Conservation (phyloP, 1,140 invertebrate genomes). For the Zaprionus africanus region DNA sequence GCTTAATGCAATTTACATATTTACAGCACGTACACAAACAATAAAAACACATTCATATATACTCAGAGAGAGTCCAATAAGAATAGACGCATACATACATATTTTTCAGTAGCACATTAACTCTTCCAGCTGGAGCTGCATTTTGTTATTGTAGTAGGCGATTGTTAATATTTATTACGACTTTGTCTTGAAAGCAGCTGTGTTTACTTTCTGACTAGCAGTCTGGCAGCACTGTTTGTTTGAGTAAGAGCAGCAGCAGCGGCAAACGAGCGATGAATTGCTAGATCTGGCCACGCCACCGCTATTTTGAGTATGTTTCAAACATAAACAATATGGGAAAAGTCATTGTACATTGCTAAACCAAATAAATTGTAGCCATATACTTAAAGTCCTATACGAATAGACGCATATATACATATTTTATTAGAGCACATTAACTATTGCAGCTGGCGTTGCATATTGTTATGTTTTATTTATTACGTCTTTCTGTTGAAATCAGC, state of each 20-base stretch:
- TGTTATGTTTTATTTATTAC: neutral
- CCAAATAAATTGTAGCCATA: too few relatives aligned
- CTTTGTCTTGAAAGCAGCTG: slow-evolving; percentile 4
- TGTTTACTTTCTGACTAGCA: neutral
- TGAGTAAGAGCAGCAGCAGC: neutral
- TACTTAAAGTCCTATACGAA: neutral
- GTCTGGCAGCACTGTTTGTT: neutral
- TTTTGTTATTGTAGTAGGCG: neutral
- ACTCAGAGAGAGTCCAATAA: neutral
- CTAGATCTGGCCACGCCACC: neutral
- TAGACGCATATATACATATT: neutral
- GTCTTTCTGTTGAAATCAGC: neutral
- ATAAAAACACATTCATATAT: neutral
- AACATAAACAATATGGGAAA: too few relatives aligned
- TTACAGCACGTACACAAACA: slow-evolving; percentile 2
- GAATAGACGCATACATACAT: neutral
- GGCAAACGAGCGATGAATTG: neutral
- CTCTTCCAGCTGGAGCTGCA: neutral
- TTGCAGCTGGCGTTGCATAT: neutral
- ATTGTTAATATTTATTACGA: neutral
- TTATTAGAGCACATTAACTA: neutral
- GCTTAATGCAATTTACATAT: slow-evolving; percentile 1
- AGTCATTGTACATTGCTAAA: too few relatives aligned
- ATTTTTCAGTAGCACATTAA: neutral
- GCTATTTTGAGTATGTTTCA: too few relatives aligned